Conservation (phyloP, 2,113 vertebrate species). For the Lichenostomus cassidix region DNA sequence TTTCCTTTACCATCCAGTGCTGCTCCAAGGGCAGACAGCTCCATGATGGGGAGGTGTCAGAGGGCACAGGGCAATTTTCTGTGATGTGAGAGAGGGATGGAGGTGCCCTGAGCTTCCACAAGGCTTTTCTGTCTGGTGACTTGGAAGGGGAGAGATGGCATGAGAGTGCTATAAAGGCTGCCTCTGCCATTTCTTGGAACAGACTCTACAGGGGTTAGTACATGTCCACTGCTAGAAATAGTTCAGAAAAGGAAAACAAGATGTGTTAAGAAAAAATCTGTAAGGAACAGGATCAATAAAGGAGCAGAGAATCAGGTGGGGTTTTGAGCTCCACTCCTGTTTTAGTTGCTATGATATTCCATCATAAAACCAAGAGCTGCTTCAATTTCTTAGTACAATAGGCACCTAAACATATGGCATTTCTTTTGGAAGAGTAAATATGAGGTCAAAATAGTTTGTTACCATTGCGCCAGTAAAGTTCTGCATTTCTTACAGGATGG, state of each 20-base stretch:
- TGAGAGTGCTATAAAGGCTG: neutral
- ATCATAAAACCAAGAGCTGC: neutral
- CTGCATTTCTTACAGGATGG: neutral
- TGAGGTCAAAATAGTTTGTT: neutral
- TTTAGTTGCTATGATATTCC: neutral
- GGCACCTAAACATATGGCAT: neutral
- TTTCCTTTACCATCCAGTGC: neutral
- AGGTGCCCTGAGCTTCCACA: neutral
- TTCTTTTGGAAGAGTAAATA: neutral
- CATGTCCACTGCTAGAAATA: neutral
- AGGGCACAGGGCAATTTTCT: neutral
- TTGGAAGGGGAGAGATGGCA: rapidly evolving
- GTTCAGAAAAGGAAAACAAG: neutral
- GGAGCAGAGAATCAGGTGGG: neutral
- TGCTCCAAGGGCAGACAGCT: neutral
- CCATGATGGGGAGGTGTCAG: neutral
- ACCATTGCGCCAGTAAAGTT: neutral
- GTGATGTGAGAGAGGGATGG: neutral
- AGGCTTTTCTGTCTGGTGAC: rapidly evolving
- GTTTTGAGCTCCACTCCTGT: neutral
- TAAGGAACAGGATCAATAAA: neutral
- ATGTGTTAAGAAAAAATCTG: neutral
- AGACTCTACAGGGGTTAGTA: neutral
- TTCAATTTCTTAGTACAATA: neutral
- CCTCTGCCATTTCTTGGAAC: neutral